Evolutionary conservation across 2,113 vertebrate genomes (phyloP), one percentile per base, ranked within the genome.

Genomic region (Tachuris rubrigastra): DNA sequence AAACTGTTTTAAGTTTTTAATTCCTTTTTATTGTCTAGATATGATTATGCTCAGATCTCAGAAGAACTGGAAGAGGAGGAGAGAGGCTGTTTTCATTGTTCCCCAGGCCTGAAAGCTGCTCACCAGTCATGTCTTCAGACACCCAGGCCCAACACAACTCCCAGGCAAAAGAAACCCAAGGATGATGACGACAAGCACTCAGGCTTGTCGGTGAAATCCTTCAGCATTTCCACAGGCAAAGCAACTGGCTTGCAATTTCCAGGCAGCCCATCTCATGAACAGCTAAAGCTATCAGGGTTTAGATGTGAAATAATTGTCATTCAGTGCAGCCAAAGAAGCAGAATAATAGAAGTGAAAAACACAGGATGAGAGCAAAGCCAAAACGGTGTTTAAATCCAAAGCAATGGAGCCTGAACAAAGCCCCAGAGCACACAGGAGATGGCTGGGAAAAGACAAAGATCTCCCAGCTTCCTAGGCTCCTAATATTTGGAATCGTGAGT

Each of bases 141-240:
- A 56, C 24, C 72, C 39, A 71, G n/a, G 68, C 59, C 37, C 53
- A 75, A 52, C 74, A 41, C 19, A 8, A 79, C 39, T 85, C 65
- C 28, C n/a, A 60, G 1, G 31, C 60, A 49, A 56, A 78, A 82
- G 86, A 78, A 91, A 75, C 9, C 6, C 22, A 47, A 28, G 33
- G n/a, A 69, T 15, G 60, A 89, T 0, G 25, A 87, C 65, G 41
- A 42, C 44, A 91, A 89, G 87, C 77, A 68, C 46, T 87, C 77
- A 65, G 53, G 87, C 91, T 94, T 82, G 84, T 73, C 89, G 79
- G 1, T 53, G 23, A 96, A 91, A 94, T 79, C 58, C 55, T 85
- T 56, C 50, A 77, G 31, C 22, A 19, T 73, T 85, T 95, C 85
- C 58, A 89, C 47, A 89, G 35, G 59, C 59, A 85, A 63, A 88